Evolutionary conservation across 2,888 invertebrate genomes (phyloP), one percentile per base, ranked within the genome.

Genomic region (Ramazzottius varieornatus): DNA sequence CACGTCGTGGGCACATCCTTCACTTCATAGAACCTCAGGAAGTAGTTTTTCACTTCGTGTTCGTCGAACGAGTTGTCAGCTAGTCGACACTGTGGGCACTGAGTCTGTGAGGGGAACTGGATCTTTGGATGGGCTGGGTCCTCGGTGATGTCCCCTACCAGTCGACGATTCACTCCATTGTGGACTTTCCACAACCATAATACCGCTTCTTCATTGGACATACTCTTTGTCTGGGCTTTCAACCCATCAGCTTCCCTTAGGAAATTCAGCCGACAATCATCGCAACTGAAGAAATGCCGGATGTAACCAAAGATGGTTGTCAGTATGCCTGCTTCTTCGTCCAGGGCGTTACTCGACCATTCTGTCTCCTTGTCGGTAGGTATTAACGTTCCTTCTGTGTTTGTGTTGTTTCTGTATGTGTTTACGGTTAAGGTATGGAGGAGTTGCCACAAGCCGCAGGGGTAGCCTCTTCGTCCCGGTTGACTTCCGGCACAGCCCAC

Each of bases 401-500:
- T 54, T 29, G 20, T 24, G 54, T 54, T 29, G 4, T 13, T 54
- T 29, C 24, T 72, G 66, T 77, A 76, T 16, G 86, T 84, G 73
- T 84, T 84, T 0, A 92, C 87, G 0, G 90, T 88, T 66, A 98
- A 76, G 46, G 85, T 86, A 73, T 98, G 98, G 74, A 93, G 98
- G 70, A 92, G 77, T 20, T 84, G 86, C 98, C 98, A 98, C 34
- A 98, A 78, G 0, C 91, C 86, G 77, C 96, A 98, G 0, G 92
- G 86, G 75, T 88, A 96, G 16, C 93, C 92, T 65, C 94, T 81
- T 71, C 81, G 83, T 67, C 81, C 80, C 0, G 82, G 76, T 66
- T 81, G 79, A 70, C 90, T 90, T 13, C 91, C 90, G 70, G 80
- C 81, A 73, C 96, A 98, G 1, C 84, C 85, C 40, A 86, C 76